Evolutionary conservation across 2,113 vertebrate genomes (phyloP).

Genomic region (Megaceryle torquata): DNA sequence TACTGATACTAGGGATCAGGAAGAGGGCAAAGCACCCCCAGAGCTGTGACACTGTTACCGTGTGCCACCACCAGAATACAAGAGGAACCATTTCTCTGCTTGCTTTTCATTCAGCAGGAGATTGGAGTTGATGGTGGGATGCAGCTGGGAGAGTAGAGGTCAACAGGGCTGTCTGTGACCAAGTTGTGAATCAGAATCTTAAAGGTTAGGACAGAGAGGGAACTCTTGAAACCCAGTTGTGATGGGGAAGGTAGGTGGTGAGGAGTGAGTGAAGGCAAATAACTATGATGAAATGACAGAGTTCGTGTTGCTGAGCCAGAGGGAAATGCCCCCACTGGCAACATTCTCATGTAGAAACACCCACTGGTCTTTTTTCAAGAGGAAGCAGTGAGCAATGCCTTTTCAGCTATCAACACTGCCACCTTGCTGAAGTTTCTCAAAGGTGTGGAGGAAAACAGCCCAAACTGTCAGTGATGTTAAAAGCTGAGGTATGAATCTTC

Average conservation of each 20-base stretch:
- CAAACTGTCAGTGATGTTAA: not conserved
- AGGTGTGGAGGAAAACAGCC: not conserved
- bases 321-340: not conserved
- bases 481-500: not conserved
- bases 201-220: too few relatives aligned
- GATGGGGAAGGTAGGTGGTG: not conserved
- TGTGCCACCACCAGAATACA: not conserved
- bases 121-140: not conserved
- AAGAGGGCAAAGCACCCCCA: not conserved
- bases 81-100: not conserved
- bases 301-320: not conserved
- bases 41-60: not conserved
- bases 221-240: not conserved
- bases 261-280: not conserved
- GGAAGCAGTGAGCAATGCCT: not conserved
- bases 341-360: not conserved
- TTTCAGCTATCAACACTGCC: not conserved
- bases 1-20: not conserved
- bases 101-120: not conserved
- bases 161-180: not conserved
- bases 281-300: not conserved
- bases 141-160: not conserved
- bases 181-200: not conserved
- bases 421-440: not conserved
- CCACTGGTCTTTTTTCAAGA: not conserved